A percentile compares a stretch with the other conserved stretches of the same genome.
phyloP scores from a whole-genome alignment of 2,888 invertebrate species.

The Mesoligia furuncula region DNA sequence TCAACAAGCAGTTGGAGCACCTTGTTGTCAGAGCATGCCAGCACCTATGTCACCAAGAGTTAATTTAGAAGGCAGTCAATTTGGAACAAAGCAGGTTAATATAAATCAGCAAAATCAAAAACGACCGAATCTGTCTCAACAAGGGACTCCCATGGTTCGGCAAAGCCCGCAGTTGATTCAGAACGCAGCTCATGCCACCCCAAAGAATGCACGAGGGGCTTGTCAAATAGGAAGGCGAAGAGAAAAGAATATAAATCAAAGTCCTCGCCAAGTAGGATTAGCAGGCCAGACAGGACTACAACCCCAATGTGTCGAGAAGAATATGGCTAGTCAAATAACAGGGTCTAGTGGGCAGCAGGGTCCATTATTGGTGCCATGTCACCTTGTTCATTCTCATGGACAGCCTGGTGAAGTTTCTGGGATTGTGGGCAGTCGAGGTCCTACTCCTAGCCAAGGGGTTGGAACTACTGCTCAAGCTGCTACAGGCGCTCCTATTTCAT shows the following conservation, averaged over 20 bases:
- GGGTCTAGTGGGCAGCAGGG: neutral
- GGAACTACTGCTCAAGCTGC: conserved; percentile 17
- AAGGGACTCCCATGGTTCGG: neutral
- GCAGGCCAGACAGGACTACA: neutral
- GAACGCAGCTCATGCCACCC: neutral
- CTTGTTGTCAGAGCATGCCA: conserved; percentile 8
- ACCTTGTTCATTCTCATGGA: conserved; percentile 6
- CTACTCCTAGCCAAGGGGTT: neutral
- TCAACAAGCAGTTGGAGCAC: neutral
- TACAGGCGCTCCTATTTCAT: conserved; percentile 4
- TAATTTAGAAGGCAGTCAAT: neutral
- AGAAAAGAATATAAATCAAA: conserved; percentile 33
- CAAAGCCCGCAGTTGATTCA: neutral
- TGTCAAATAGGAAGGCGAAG: conserved; percentile 10
- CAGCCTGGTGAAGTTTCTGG: neutral
- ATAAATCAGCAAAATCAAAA: neutral
- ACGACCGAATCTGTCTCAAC: conserved; percentile 3
- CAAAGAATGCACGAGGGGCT: neutral
- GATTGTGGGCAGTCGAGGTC: neutral
- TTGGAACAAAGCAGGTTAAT: neutral
- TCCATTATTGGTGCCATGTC: neutral
- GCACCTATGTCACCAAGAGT: neutral
- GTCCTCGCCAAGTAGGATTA: conserved; percentile 6
- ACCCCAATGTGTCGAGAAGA: neutral
- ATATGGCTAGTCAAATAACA: neutral